These are phyloP conservation scores for Procambarus clarkii DNA, from an alignment of 1,140 invertebrate genomes.

Conservation along the genomic window DNA sequence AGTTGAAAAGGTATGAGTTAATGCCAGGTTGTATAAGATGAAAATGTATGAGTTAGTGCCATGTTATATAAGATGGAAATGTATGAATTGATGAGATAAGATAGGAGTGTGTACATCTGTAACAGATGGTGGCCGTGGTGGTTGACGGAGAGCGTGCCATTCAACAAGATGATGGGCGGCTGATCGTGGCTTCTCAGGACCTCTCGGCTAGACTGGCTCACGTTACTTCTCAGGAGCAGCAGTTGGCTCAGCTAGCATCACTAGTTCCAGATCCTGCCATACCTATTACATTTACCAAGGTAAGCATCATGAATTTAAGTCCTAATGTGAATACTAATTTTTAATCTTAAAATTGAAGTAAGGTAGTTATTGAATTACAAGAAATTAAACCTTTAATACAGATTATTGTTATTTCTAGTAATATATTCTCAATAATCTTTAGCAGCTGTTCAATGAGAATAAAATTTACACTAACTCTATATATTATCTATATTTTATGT, in stretches of 20 bases:
- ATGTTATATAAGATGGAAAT: no score
- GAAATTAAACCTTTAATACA: no score
- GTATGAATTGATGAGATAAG: no score
- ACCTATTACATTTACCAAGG: slow-evolving; percentile 82
- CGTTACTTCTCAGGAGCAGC: slow-evolving; percentile 80
- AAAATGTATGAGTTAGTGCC: no score
- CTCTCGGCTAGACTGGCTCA: slow-evolving; percentile 79
- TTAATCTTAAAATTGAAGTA: not conserved
- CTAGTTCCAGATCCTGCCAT: slow-evolving; percentile 80
- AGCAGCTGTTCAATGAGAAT: no score
- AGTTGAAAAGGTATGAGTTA: no score
- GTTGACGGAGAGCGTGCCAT: slow-evolving; percentile 80
- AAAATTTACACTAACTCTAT: no score
- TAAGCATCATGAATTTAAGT: slow-evolving; percentile 71
- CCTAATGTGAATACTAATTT: not conserved
- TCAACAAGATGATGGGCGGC: slow-evolving; percentile 80
- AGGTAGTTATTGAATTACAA: not conserved
- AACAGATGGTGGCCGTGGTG: slow-evolving; percentile 78
- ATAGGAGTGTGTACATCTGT: not conserved
- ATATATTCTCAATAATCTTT: no score
- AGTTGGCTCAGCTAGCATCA: slow-evolving; percentile 79
- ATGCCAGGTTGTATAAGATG: no score
- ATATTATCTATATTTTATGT: no score
- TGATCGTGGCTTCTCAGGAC: slow-evolving; percentile 78
- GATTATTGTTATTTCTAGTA: not conserved